Percentiles rank a stretch among this genome's conserved stretches.
Evolutionary conservation across 2,888 invertebrate genomes (phyloP).

Genomic region (Chymomyza caudatula): DNA sequence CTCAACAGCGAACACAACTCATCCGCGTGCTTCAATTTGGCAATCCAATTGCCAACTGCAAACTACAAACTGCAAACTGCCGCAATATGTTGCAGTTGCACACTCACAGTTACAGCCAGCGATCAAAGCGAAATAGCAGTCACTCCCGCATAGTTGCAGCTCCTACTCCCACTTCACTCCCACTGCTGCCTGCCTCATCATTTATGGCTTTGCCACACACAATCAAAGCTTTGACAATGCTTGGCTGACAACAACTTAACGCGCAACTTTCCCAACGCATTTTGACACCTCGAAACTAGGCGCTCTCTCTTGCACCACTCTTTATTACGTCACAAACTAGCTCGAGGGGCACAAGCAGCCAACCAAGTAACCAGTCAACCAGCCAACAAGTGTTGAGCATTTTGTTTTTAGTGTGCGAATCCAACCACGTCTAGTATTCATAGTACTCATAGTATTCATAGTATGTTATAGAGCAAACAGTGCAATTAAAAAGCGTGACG

Average conservation of each 20-base stretch:
- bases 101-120: neutral
- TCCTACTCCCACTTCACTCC: neutral
- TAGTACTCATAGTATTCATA: neutral
- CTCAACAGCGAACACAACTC: neutral
- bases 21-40: neutral
- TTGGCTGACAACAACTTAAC: neutral
- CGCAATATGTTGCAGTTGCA: constrained; percentile 42
- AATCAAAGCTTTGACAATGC: neutral
- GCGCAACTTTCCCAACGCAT: neutral
- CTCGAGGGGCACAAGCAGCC: constrained; percentile 37
- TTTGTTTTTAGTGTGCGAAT: constrained; percentile 41
- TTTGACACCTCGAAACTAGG: neutral
- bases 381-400: constrained; percentile 68
- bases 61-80: constrained; percentile 31
- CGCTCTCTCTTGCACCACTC: neutral
- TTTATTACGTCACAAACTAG: constrained; percentile 36
- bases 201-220: neutral
- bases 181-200: neutral
- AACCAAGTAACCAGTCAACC: constrained; percentile 36
- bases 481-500: constrained; percentile 62
- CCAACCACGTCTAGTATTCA: neutral
- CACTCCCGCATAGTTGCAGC: constrained; percentile 36
- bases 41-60: neutral
- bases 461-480: constrained; percentile 18
- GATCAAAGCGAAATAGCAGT: constrained; percentile 41